Evolutionary conservation across 2,113 vertebrate genomes (phyloP).

Genomic region (Pungitius pungitius): DNA sequence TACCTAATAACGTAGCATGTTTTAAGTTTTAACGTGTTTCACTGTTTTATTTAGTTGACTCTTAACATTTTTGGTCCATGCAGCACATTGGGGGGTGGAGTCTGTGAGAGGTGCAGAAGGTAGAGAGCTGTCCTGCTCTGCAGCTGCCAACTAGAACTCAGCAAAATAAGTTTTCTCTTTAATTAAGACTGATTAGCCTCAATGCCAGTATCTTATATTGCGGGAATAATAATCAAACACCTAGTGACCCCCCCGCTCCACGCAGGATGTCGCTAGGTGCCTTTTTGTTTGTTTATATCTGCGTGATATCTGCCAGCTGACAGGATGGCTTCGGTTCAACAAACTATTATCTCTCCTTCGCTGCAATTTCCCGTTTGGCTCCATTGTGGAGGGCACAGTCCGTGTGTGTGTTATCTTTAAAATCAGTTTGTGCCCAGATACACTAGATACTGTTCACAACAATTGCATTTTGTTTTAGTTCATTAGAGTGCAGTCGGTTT

Average conservation of each 20-base stretch:
- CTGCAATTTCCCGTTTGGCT: constrained; percentile 21
- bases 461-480: background rate
- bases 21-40: too few relatives aligned
- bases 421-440: background rate
- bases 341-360: constrained; percentile 36
- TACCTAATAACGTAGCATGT: too few relatives aligned
- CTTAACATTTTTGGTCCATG: too few relatives aligned
- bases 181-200: background rate
- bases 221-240: constrained; percentile 13
- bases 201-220: constrained; percentile 2
- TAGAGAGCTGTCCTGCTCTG: too few relatives aligned
- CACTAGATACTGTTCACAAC: background rate
- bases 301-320: constrained; percentile 35
- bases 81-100: too few relatives aligned
- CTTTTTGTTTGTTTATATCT: constrained; percentile 43
- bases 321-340: constrained; percentile 34
- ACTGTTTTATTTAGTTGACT: too few relatives aligned
- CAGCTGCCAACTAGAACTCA: too few relatives aligned
- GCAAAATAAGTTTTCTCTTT: background rate
- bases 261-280: background rate
- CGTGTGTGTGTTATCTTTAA: constrained; percentile 8
- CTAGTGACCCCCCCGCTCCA: background rate
- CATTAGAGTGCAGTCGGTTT: background rate
- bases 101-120: too few relatives aligned
- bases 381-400: constrained; percentile 1